Evolutionary conservation across 2,888 invertebrate species (phyloP).

Genomic region (Hirtodrosophila confusa): DNA sequence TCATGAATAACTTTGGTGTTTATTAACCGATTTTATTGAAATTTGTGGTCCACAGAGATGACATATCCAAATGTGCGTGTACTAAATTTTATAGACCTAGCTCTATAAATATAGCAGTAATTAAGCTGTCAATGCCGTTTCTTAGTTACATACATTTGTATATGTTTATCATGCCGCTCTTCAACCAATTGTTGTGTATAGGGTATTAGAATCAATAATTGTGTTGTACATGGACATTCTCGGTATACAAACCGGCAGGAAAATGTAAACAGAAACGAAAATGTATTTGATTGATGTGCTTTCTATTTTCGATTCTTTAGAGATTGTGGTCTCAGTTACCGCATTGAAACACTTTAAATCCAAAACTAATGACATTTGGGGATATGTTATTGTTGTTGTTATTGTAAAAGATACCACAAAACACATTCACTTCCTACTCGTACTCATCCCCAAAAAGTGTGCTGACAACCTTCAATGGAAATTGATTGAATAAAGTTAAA

Average conservation of each 20-base stretch:
- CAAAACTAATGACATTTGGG: constrained; percentile 51
- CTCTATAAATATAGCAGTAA: no score
- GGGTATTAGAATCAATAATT: constrained; percentile 57
- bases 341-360: constrained; percentile 35
- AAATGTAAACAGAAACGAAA: constrained; percentile 64
- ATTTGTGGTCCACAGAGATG: no score
- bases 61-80: no score
- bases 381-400: constrained; percentile 38
- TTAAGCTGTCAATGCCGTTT: no score
- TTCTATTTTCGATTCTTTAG: constrained; percentile 36
- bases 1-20: no score
- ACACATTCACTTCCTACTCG: no score
- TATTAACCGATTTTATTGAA: no score
- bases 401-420: constrained; percentile 2
- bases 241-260: constrained; percentile 31
- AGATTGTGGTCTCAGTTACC: constrained; percentile 53
- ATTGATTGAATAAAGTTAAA: constrained; percentile 27
- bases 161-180: no score
- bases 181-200: no score
- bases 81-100: no score
- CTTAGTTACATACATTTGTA: no score
- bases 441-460: neutral
- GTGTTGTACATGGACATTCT: constrained; percentile 51
- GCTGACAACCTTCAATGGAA: constrained; percentile 28
- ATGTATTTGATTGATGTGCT: constrained; percentile 69